phyloP scores from a whole-genome alignment of 1,140 invertebrate genomes.

The Piezodorus guildinii region DNA sequence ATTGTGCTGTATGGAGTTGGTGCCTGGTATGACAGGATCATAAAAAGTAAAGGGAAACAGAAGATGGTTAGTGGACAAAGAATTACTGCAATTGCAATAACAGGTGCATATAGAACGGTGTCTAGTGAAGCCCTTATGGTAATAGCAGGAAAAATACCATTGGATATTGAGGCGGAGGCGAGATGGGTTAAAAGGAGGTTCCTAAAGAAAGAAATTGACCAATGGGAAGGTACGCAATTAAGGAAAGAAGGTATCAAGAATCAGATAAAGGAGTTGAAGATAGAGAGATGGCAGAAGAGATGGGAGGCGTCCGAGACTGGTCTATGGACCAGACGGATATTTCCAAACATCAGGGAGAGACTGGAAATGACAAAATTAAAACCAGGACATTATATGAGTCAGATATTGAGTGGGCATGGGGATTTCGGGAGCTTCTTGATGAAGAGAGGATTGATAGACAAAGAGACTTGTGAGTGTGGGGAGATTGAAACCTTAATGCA shows the following conservation, averaged over 20 bases:
- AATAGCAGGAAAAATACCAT: background rate
- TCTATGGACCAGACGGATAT: background rate
- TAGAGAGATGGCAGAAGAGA: background rate
- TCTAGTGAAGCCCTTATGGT: background rate
- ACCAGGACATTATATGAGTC: background rate
- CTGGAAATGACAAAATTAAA: background rate
- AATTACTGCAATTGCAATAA: background rate
- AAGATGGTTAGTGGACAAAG: background rate
- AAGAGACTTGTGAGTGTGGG: background rate
- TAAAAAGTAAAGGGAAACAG: background rate
- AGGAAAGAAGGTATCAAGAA: background rate
- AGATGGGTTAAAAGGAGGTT: background rate
- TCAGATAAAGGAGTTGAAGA: background rate
- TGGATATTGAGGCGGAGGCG: background rate
- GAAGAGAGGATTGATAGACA: background rate
- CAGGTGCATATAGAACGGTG: background rate
- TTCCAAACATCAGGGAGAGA: background rate
- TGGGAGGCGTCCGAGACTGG: background rate
- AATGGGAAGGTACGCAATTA: background rate
- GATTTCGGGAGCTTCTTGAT: background rate
- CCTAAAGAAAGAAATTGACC: background rate
- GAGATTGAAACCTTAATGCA: background rate
- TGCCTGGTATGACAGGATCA: background rate
- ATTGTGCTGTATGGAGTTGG: background rate
- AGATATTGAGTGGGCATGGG: background rate